phyloP scores from a whole-genome alignment of 2,888 invertebrate genomes.

The Ecliptopera silaceata region DNA sequence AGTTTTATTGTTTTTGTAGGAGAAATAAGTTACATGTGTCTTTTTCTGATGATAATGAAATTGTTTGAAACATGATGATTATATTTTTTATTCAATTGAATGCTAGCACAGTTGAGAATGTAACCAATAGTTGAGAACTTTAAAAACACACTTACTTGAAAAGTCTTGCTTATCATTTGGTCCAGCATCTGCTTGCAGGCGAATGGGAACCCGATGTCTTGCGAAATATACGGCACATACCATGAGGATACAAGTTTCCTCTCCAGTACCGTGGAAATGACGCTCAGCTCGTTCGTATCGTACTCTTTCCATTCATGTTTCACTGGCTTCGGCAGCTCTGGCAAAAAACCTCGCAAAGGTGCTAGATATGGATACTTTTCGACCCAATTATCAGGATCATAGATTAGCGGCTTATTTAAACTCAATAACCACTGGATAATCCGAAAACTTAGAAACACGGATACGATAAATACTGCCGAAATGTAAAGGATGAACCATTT shows the following conservation, averaged over 20 bases:
- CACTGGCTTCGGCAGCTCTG: slow-evolving; percentile 40
- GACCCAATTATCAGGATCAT: slow-evolving; percentile 60
- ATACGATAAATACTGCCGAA: slow-evolving; percentile 63
- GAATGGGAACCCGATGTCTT: slow-evolving; percentile 78
- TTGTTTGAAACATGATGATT: no score
- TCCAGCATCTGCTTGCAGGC: slow-evolving; percentile 79
- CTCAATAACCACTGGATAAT: slow-evolving; percentile 79
- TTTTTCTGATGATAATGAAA: no score
- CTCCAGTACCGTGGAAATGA: slow-evolving; percentile 75
- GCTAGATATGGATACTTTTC: slow-evolving; percentile 57
- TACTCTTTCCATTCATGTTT: slow-evolving; percentile 59
- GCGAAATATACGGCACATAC: slow-evolving; percentile 74
- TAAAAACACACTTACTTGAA: slow-evolving; percentile 60
- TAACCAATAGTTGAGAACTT: no score
- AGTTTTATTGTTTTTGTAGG: no score
- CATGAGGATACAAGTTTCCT: slow-evolving; percentile 74
- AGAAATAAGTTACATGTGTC: no score
- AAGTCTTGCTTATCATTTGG: slow-evolving; percentile 74
- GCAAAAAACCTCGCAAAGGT: slow-evolving; percentile 49
- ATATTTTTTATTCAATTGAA: no score
- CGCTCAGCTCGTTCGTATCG: slow-evolving; percentile 73
- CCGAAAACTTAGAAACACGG: slow-evolving; percentile 77
- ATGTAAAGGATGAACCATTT: slow-evolving; percentile 73
- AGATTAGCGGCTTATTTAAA: slow-evolving; percentile 78
- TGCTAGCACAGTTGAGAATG: no score